These are phyloP conservation scores for Acrocephalus arundinaceus DNA, from an alignment of 2,113 vertebrate genomes.

Conservation along the genomic window DNA sequence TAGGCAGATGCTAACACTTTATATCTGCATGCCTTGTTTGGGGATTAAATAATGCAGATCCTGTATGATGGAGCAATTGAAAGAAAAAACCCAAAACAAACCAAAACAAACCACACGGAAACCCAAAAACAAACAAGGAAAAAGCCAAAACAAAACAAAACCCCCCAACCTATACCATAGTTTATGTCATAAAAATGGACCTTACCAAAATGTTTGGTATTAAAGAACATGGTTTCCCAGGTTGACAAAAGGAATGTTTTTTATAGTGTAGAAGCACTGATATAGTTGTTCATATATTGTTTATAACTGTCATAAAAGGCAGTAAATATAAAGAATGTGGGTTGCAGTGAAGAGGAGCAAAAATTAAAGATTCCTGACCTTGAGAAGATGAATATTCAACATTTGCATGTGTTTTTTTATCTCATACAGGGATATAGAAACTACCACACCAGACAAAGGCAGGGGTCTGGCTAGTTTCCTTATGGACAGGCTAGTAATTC, in stretches of 20 bases:
- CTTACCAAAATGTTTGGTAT: background rate
- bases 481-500: background rate
- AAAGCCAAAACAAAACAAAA: background rate
- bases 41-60: background rate
- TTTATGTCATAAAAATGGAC: background rate
- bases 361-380: background rate
- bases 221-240: background rate
- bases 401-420: background rate
- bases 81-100: background rate
- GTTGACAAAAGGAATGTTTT: background rate
- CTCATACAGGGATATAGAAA: background rate
- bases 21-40: background rate
- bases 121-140: background rate
- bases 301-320: background rate
- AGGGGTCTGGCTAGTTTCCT: background rate
- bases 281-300: background rate
- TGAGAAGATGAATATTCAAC: background rate
- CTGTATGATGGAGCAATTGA: background rate
- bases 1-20: background rate
- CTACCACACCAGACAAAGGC: background rate
- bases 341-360: background rate
- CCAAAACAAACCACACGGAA: background rate
- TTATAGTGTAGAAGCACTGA: background rate
- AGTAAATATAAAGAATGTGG: background rate
- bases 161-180: fast-evolving